Conservation (phyloP, 2,888 invertebrate species). For the Cloeon dipterum region DNA sequence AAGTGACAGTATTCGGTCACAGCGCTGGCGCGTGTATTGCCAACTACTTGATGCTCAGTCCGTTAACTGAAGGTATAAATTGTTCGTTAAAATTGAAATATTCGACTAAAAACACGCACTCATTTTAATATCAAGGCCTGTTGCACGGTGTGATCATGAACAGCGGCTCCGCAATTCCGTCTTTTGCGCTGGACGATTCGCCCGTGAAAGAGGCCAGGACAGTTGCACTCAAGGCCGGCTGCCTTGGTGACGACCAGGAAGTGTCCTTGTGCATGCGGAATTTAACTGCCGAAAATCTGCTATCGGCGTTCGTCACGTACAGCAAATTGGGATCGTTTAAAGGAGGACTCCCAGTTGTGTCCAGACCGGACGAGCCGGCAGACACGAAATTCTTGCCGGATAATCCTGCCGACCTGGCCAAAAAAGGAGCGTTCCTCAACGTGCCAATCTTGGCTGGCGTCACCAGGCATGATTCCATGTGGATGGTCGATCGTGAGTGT, state of each 20-base stretch:
- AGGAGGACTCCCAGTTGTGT: too few species aligned
- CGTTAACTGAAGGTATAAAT: conserved; percentile 11
- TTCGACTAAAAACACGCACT: too few species aligned
- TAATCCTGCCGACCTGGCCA: too few species aligned
- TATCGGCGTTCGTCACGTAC: conserved; percentile 16
- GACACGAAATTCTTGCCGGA: too few species aligned
- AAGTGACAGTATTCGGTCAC: conserved; percentile 27
- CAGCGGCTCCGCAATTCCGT: conserved; percentile 24
- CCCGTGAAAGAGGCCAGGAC: conserved; percentile 15
- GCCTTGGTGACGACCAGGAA: conserved; percentile 13
- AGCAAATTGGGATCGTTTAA: too few species aligned
- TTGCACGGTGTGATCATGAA: conserved; percentile 25
- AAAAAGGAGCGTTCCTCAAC: too few species aligned
- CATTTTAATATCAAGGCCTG: too few species aligned
- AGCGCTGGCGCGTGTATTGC: conserved; percentile 26
- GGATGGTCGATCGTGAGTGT: too few species aligned
- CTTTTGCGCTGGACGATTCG: conserved; percentile 23
- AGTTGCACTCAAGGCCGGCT: conserved; percentile 18
- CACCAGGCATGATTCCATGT: too few species aligned
- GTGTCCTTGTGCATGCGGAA: conserved; percentile 17
- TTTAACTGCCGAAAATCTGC: conserved; percentile 16
- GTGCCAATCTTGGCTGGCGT: too few species aligned
- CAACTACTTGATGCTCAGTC: conserved; percentile 21
- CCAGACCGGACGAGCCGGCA: too few species aligned
- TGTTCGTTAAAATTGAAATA: too few species aligned